A percentile compares a stretch with the other conserved stretches of the same genome.
phyloP scores from a whole-genome alignment of 2,888 invertebrate species.

The Lamellibrachia columna region DNA sequence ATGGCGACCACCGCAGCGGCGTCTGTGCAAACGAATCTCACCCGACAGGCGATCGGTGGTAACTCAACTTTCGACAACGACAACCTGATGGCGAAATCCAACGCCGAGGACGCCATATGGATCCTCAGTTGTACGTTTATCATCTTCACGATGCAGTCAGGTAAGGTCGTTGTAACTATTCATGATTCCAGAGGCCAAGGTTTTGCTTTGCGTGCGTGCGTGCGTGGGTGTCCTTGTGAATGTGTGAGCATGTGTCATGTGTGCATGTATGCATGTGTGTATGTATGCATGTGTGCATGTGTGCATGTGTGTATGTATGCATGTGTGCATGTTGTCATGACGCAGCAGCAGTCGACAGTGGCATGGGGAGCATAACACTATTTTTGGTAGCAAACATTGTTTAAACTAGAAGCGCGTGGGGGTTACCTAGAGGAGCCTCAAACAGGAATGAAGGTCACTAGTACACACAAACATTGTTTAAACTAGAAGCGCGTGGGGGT shows the following conservation, averaged over 20 bases:
- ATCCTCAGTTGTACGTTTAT: constrained; percentile 88
- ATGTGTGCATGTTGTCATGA: neutral
- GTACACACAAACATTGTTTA: too few species aligned
- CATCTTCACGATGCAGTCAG: constrained; percentile 92
- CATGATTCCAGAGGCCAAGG: neutral
- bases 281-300: neutral
- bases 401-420: too few species aligned
- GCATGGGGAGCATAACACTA: too few species aligned
- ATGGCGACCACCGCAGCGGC: neutral
- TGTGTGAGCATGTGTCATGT: neutral
- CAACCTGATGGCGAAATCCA: neutral
- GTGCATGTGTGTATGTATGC: neutral
- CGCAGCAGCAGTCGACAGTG: too few species aligned
- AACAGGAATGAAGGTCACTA: too few species aligned
- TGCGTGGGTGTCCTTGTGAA: neutral
- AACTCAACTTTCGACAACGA: constrained; percentile 2
- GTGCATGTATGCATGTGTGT: neutral
- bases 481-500: too few species aligned
- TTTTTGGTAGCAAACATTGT: too few species aligned
- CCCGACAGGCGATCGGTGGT: neutral
- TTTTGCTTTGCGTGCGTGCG: neutral
- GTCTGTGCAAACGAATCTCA: neutral
- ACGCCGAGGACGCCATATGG: constrained; percentile 84
- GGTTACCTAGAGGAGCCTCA: too few species aligned
- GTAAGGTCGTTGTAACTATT: constrained; percentile 65